Evolutionary conservation across 2,888 invertebrate species (phyloP).

Genomic region (Apocheima hispidaria): DNA sequence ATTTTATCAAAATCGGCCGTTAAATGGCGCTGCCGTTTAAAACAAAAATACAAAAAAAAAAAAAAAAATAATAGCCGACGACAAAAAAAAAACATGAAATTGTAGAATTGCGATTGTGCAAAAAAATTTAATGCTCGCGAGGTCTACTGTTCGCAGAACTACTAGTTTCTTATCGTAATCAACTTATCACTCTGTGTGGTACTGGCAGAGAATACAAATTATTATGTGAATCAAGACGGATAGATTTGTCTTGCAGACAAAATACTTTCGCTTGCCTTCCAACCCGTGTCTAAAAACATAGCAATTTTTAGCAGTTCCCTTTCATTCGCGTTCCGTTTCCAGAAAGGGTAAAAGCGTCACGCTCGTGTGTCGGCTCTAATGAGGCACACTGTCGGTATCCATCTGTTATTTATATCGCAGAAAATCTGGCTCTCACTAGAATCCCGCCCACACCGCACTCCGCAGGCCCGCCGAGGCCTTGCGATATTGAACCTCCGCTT

Average conservation of each 20-base stretch:
- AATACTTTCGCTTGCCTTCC: not conserved
- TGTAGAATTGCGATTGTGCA: too few relatives aligned
- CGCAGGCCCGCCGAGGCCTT: constrained; percentile 19
- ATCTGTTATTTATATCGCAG: constrained; percentile 58
- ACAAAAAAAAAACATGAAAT: too few relatives aligned
- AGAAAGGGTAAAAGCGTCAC: constrained; percentile 37
- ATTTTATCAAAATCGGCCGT: too few relatives aligned
- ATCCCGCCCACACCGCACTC: constrained; percentile 36
- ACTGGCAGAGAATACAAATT: not conserved
- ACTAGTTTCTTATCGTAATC: too few relatives aligned
- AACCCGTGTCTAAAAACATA: not conserved
- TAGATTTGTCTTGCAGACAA: not conserved
- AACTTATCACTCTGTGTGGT: too few relatives aligned
- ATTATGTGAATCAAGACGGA: not conserved
- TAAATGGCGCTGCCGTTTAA: too few relatives aligned
- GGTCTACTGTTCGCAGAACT: too few relatives aligned
- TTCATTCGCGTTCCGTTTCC: constrained; percentile 10
- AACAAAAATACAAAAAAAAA: too few relatives aligned
- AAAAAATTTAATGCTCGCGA: too few relatives aligned
- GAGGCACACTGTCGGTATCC: constrained; percentile 47
- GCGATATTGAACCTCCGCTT: constrained; percentile 35
- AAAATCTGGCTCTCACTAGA: constrained; percentile 48
- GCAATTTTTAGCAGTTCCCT: constrained; percentile 15
- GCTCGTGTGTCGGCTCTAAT: constrained; percentile 47
- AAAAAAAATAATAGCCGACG: too few relatives aligned